Evolutionary conservation across 64 coral and sea anemone species (phyloP).

Genomic region (Montipora efflorescens): DNA sequence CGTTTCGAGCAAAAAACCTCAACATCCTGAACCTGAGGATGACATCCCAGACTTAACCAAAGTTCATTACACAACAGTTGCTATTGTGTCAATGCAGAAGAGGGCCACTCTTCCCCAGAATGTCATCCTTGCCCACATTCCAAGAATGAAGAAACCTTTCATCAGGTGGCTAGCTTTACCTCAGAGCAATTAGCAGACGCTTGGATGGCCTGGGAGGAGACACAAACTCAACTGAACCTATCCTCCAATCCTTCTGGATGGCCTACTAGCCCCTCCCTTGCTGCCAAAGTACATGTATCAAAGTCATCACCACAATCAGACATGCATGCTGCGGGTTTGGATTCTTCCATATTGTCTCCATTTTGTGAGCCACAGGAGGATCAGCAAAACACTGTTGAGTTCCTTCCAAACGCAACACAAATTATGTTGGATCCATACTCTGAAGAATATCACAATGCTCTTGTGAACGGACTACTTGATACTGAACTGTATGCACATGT

Average conservation of each 20-base stretch:
- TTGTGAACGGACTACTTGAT: background rate
- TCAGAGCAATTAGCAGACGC: background rate
- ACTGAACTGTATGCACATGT: conserved; percentile 32
- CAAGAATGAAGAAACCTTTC: background rate
- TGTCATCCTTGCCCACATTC: background rate
- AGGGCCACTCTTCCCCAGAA: background rate
- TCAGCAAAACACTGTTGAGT: background rate
- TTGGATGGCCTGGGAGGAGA: background rate
- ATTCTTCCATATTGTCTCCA: background rate
- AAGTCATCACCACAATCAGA: background rate
- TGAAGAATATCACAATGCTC: background rate
- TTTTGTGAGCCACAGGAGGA: background rate
- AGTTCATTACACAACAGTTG: background rate
- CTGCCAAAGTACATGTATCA: background rate
- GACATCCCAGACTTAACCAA: too few relatives aligned
- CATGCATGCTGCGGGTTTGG: background rate
- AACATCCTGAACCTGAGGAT: too few relatives aligned
- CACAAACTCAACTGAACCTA: background rate
- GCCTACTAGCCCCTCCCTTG: background rate
- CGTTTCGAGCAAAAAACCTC: conserved; percentile 41
- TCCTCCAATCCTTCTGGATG: too few relatives aligned
- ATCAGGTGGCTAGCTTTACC: background rate
- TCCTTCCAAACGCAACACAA: background rate
- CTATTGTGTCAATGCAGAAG: background rate
- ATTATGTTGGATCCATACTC: background rate